Conservation (phyloP, 2,113 vertebrate genomes). For the Microcebus tavaratra region DNA sequence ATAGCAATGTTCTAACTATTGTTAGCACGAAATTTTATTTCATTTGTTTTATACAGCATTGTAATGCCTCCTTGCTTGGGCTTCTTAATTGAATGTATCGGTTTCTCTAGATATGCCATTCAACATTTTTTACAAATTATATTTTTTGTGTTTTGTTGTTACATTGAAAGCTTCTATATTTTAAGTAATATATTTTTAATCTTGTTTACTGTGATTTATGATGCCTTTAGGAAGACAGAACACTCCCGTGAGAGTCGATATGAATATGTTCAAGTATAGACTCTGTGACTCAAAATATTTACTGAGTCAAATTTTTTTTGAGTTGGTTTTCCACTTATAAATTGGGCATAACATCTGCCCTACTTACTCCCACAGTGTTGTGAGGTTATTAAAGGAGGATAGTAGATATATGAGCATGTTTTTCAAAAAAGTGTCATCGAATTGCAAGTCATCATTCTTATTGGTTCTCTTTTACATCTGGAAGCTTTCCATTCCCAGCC, state of each 20-base stretch:
- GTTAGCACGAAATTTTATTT: not conserved
- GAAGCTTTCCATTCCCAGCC: not conserved
- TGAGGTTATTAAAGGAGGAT: not conserved
- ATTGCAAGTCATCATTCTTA: not conserved
- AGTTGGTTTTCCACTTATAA: not conserved
- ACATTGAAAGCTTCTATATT: not conserved
- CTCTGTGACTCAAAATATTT: not conserved
- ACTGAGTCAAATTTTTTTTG: not conserved
- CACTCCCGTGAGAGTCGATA: not conserved
- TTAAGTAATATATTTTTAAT: not conserved
- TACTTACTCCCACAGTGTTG: not conserved
- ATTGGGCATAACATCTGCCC: not conserved
- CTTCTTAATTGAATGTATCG: not conserved
- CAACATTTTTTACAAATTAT: not conserved
- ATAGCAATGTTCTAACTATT: not conserved
- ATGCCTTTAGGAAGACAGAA: not conserved
- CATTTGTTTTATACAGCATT: not conserved
- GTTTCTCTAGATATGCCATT: not conserved
- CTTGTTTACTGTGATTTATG: not conserved
- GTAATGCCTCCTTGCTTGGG: not conserved
- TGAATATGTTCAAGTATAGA: not conserved
- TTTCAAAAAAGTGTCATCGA: not conserved
- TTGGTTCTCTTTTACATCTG: not conserved
- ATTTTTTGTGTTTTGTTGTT: not conserved
- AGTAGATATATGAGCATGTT: not conserved